phyloP scores from a whole-genome alignment of 2,113 vertebrate genomes.

The Prietella phreatophila region DNA sequence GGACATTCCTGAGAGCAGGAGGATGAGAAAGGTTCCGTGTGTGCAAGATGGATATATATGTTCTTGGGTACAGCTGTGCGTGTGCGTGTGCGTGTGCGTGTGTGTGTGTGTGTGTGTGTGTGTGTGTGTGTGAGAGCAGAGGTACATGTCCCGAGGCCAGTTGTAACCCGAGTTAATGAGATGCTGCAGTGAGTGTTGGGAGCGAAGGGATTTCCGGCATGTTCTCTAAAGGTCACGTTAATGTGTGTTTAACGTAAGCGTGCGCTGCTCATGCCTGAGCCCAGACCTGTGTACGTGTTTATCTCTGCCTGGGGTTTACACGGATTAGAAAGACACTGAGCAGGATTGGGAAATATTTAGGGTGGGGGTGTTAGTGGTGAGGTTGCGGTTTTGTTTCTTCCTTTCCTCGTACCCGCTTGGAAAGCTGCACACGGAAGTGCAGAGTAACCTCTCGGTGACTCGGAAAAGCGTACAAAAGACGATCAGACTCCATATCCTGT shows the following conservation, averaged over 20 bases:
- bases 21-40: neutral
- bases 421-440: neutral
- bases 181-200: neutral
- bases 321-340: constrained; percentile 17
- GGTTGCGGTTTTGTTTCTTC: neutral
- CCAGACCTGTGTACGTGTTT: neutral
- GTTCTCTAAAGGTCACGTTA: neutral
- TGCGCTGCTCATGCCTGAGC: neutral
- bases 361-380: too few relatives aligned
- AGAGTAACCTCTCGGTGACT: too few relatives aligned
- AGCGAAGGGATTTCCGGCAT: constrained; percentile 13
- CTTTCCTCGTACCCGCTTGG: neutral
- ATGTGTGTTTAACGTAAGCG: neutral
- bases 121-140: neutral
- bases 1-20: constrained; percentile 12
- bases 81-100: neutral
- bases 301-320: constrained; percentile 24
- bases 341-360: constrained; percentile 1
- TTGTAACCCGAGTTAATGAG: constrained; percentile 6
- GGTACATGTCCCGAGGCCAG: constrained; percentile 19
- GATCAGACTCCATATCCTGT: neutral
- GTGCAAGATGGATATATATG: constrained; percentile 15
- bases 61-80: neutral
- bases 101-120: neutral
- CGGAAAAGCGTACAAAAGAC: constrained; percentile 6